Evolutionary conservation across 2,888 invertebrate genomes (phyloP).

Genomic region (Brachypalpus laphriformis): DNA sequence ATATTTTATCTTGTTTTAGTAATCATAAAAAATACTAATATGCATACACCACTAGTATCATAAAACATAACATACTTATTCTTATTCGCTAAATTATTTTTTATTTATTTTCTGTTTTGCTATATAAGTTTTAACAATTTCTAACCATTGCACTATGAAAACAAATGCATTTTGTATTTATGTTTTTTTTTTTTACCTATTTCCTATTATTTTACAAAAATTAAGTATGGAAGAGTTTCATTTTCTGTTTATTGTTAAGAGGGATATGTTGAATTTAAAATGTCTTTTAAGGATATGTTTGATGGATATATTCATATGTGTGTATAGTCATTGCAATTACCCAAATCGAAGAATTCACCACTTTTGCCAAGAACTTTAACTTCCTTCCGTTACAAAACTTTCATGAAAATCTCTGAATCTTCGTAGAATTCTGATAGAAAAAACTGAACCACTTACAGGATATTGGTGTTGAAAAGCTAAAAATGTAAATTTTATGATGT

Average conservation of each 20-base stretch:
- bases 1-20: slow-evolving; percentile 15
- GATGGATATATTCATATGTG: neutral
- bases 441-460: neutral
- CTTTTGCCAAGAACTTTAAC: neutral
- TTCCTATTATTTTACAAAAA: slow-evolving; percentile 57
- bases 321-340: neutral
- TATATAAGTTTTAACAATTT: slow-evolving; percentile 67
- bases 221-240: slow-evolving; percentile 55
- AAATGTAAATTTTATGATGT: slow-evolving; percentile 17
- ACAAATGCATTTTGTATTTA: slow-evolving; percentile 50
- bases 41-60: slow-evolving; percentile 57
- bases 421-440: neutral
- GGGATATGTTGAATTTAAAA: slow-evolving; percentile 42
- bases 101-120: slow-evolving; percentile 13
- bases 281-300: slow-evolving; percentile 46
- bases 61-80: slow-evolving; percentile 44
- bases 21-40: slow-evolving; percentile 65
- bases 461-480: neutral
- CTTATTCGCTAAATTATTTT: slow-evolving; percentile 27
- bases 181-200: neutral
- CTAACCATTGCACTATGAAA: slow-evolving; percentile 65
- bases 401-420: neutral
- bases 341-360: neutral
- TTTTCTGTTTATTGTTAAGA: slow-evolving; percentile 37
- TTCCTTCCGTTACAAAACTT: neutral